A percentile compares a stretch with the other conserved stretches of the same genome.
phyloP scores from a whole-genome alignment of 2,113 vertebrate genomes.

The Lophotis ruficrista region DNA sequence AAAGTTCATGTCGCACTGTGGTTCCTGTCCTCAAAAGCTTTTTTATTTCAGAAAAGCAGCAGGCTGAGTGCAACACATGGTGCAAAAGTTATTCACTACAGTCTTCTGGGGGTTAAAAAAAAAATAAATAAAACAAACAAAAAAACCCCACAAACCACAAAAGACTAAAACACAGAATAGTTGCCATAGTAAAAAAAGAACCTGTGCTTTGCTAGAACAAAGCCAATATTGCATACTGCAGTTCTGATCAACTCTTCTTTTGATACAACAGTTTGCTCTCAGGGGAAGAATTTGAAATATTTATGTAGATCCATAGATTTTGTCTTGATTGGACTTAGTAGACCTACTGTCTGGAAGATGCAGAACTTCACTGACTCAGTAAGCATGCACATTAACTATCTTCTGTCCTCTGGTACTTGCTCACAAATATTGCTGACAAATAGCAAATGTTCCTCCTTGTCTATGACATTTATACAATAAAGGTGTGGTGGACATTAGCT shows the following conservation, averaged over 20 bases:
- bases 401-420: background rate
- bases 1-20: constrained; percentile 5
- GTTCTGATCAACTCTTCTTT: background rate
- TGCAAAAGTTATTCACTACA: background rate
- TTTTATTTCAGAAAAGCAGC: constrained; percentile 14
- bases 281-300: background rate
- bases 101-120: background rate
- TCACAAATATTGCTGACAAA: background rate
- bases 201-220: background rate
- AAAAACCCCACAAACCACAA: background rate
- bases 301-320: background rate
- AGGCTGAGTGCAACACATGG: background rate
- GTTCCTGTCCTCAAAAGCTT: constrained; percentile 13
- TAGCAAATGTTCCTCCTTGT: background rate
- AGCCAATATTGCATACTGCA: background rate
- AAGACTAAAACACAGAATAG: background rate
- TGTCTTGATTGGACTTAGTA: background rate
- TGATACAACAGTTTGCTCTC: background rate
- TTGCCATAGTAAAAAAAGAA: background rate
- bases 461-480: background rate
- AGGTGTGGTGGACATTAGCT: background rate
- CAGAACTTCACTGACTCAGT: background rate
- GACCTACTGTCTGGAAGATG: background rate
- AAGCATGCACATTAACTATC: accelerated
- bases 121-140: background rate